phyloP scores from a whole-genome alignment of 2,797 vertebrate genomes.

The Ceryle rudis region DNA sequence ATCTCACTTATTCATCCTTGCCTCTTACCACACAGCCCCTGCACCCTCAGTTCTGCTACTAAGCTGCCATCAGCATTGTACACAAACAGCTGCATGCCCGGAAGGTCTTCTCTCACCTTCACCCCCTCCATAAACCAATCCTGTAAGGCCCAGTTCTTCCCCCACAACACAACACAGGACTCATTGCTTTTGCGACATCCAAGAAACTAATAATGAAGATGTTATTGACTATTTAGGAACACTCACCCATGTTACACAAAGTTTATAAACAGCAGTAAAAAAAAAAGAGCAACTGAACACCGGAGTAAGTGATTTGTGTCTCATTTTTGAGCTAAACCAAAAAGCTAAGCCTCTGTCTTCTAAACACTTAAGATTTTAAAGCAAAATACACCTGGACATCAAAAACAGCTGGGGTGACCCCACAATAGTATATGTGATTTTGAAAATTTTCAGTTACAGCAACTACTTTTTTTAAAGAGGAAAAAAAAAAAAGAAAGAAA shows the following conservation, averaged over 20 bases:
- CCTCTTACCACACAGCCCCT: background rate
- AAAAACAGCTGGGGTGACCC: background rate
- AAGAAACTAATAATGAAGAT: background rate
- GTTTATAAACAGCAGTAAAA: background rate
- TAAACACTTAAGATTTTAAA: background rate
- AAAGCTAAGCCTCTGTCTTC: background rate
- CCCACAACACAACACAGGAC: background rate
- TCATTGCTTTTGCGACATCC: background rate
- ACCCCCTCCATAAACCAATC: background rate
- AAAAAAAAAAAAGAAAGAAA: background rate
- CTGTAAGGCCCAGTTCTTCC: background rate
- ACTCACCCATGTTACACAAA: background rate
- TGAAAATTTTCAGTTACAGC: background rate
- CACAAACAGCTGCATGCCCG: no score
- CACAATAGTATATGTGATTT: background rate
- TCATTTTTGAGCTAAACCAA: background rate
- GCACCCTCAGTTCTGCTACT: background rate
- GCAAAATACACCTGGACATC: background rate
- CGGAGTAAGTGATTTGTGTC: background rate
- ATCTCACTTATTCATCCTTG: background rate
- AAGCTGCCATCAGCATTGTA: background rate
- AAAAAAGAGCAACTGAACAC: background rate
- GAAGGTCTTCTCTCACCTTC: background rate
- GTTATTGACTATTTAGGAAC: background rate
- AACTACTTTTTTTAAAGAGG: background rate